Percentiles rank a stretch among this genome's conserved stretches.
Evolutionary conservation across 2,113 vertebrate species (phyloP).

Genomic region (Sturnira hondurensis): DNA sequence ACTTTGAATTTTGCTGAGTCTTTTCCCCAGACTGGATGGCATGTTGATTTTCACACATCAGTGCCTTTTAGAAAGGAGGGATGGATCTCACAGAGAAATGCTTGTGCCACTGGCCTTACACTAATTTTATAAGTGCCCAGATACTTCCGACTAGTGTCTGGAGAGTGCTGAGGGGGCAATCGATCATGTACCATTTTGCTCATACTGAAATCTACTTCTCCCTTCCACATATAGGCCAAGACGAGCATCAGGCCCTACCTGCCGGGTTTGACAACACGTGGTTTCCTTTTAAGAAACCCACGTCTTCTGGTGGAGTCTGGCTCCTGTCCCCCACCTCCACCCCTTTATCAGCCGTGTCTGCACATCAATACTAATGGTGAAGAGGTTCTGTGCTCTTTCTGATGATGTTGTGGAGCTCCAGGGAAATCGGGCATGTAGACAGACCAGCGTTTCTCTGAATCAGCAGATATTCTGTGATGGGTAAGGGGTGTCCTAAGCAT

Average conservation of each 20-base stretch:
- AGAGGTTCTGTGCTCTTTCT: neutral
- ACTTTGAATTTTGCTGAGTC: neutral
- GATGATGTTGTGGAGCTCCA: neutral
- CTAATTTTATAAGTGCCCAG: neutral
- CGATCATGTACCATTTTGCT: neutral
- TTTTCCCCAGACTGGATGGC: neutral
- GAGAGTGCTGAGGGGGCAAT: neutral
- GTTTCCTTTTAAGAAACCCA: neutral
- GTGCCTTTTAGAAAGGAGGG: neutral
- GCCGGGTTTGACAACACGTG: neutral
- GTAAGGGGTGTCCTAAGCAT: neutral
- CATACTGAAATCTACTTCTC: neutral
- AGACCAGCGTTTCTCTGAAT: neutral
- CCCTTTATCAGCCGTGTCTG: neutral
- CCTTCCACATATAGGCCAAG: neutral
- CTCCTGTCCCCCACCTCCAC: neutral
- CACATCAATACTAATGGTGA: neutral
- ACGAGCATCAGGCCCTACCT: neutral
- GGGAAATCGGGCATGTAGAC: neutral
- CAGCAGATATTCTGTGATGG: neutral
- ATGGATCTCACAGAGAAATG: neutral
- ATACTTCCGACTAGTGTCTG: neutral
- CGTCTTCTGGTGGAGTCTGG: neutral
- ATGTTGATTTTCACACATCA: neutral
- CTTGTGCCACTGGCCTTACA: neutral